Evolutionary conservation across 1,140 invertebrate genomes (phyloP), one percentile per base, ranked within the genome.

Genomic region (Drosophila tani): DNA sequence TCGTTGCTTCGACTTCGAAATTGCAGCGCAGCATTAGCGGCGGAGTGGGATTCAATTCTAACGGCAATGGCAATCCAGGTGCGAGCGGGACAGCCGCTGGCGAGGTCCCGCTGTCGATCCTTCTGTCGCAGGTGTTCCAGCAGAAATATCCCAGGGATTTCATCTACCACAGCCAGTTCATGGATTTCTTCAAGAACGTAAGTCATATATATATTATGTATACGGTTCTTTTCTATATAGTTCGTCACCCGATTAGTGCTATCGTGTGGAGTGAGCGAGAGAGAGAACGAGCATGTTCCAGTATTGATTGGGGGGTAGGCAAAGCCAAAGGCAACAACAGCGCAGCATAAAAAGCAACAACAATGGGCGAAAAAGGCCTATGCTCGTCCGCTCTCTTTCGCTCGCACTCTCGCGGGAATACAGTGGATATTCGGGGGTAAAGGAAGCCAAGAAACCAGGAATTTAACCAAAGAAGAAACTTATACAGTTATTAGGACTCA

Each of bases 141-240:
- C 75, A 80, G 77, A 74, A 75, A 15, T 71, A 59, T 71, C 77
- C 71, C 43, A 67, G 65, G 46, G 67, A 77, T 45, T 82, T 88
- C 43, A 5, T 21, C 14, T 90, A 73, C 53, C 71, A 88, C 66
- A 64, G 41, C 40, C 60, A 82, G 47, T 88, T 75, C 58, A 76
- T 79, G 73, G 75, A 83, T 58, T 92, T 92, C 75, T 88, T 92
- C 32, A 81, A 81, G 29, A 58, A 86, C 63, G 91, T 92, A 78
- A 92, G 87, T 91, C 41, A 43, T 35, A 62, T 24, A 19, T 59
- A 15, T 38, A 17, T 59, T 55, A 60, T 38, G 43, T 47, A 29
- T 17, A 43, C 6, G 41, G 40, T 14, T 41, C 11, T 45, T n/a
- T 38, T 24, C 14, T 68, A 62, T 45, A 64, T 63, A 66, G 63